These are phyloP conservation scores for Steinernema carpocapsae DNA, from an alignment of 2,888 invertebrate genomes.

Conservation along the genomic window DNA sequence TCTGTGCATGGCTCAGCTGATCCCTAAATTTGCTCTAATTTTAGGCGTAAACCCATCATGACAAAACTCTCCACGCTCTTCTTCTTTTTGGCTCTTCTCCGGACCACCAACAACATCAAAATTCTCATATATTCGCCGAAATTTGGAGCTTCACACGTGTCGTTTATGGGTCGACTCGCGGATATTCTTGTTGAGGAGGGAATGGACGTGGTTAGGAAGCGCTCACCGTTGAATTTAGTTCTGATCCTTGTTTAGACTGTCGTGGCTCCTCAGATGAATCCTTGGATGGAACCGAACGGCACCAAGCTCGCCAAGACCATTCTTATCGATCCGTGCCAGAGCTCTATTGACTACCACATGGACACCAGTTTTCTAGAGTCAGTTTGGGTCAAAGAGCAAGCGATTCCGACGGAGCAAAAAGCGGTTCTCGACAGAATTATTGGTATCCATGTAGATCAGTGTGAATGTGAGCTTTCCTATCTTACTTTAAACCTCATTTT, in stretches of 20 bases:
- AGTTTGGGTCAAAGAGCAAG: background rate
- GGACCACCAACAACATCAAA: no score
- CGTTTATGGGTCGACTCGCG: slow-evolving; percentile 43
- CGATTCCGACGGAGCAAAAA: background rate
- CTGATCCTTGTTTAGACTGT: slow-evolving; percentile 40
- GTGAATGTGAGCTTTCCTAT: no score
- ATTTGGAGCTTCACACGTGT: slow-evolving; percentile 48
- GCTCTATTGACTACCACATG: background rate
- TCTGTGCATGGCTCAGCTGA: no score
- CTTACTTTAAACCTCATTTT: no score
- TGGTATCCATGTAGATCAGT: no score
- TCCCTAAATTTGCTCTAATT: no score
- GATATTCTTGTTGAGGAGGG: slow-evolving; percentile 48
- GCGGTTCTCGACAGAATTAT: slow-evolving; percentile 37
- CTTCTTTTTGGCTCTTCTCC: no score
- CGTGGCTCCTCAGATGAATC: slow-evolving; percentile 42
- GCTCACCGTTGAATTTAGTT: background rate
- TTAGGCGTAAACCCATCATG: no score
- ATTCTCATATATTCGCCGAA: no score
- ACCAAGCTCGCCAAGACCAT: slow-evolving; percentile 34
- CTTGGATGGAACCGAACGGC: slow-evolving; percentile 9
- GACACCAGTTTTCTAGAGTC: background rate
- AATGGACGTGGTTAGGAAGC: slow-evolving; percentile 52
- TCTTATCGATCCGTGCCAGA: slow-evolving; percentile 10
- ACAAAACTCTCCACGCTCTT: no score